These are phyloP conservation scores for Holothuria glaberrima DNA, from an alignment of 35 echinoderm and acorn worm genomes.

Conservation along the genomic window DNA sequence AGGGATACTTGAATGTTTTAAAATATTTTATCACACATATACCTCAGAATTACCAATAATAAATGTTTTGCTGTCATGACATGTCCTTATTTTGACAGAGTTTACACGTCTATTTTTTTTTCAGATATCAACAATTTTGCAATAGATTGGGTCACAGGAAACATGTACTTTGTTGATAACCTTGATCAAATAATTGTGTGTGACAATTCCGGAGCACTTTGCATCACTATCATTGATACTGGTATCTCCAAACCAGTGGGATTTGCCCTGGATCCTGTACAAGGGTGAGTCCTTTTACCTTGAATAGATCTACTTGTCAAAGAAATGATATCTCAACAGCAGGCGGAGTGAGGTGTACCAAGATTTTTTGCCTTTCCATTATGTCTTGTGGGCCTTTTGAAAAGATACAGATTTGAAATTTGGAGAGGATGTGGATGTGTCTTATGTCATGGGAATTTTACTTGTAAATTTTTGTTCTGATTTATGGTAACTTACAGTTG, in stretches of 20 bases:
- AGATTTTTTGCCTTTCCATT: too few species aligned
- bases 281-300: slow-evolving; percentile 82
- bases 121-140: slow-evolving; percentile 85
- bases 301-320: too few species aligned
- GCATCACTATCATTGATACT: slow-evolving; percentile 59
- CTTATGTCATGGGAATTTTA: too few species aligned
- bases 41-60: neutral
- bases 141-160: slow-evolving; percentile 81
- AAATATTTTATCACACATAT: neutral
- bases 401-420: too few species aligned
- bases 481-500: too few species aligned
- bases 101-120: slow-evolving; percentile 5
- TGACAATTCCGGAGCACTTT: slow-evolving; percentile 36
- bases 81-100: too few species aligned
- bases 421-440: too few species aligned
- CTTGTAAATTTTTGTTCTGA: too few species aligned
- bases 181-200: slow-evolving; percentile 71
- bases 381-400: too few species aligned
- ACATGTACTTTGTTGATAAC: slow-evolving; percentile 79
- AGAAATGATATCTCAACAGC: too few species aligned
- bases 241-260: slow-evolving; percentile 63
- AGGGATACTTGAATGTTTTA: neutral
- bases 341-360: too few species aligned
- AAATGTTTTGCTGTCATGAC: neutral
- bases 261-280: slow-evolving; percentile 72